A percentile compares a stretch with the other conserved stretches of the same genome.
These are phyloP conservation scores for Leptobrachium leishanense DNA, from an alignment of 2,113 vertebrate genomes.

Conservation along the genomic window DNA sequence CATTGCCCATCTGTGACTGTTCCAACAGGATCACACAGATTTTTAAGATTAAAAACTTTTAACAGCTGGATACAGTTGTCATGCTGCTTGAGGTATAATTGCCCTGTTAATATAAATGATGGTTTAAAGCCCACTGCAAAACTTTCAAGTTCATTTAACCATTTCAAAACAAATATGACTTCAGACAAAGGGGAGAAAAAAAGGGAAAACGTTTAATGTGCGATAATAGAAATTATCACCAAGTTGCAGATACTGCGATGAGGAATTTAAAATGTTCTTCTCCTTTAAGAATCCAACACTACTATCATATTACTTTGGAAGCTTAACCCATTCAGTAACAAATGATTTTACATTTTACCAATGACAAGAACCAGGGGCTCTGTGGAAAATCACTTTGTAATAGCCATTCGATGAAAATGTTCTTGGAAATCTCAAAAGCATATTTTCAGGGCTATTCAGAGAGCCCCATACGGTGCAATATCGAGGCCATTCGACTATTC, in stretches of 20 bases:
- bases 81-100: conserved; percentile 37
- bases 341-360: too few relatives aligned
- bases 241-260: background rate
- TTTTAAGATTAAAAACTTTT: conserved; percentile 34
- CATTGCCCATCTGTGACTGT: conserved; percentile 39
- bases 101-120: conserved; percentile 29
- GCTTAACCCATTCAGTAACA: too few relatives aligned
- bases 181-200: background rate
- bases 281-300: too few relatives aligned
- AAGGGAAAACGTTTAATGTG: background rate
- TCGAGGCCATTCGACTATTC: too few relatives aligned
- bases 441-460: too few relatives aligned
- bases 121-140: conserved; percentile 26
- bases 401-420: too few relatives aligned
- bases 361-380: too few relatives aligned
- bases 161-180: conserved; percentile 4
- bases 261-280: too few relatives aligned
- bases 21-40: conserved; percentile 38
- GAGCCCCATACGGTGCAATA: too few relatives aligned
- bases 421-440: too few relatives aligned
- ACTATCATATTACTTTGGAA: too few relatives aligned
- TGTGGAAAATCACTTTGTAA: too few relatives aligned
- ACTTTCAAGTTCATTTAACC: conserved; percentile 26
- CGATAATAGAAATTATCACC: background rate
- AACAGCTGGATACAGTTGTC: conserved; percentile 44